Evolutionary conservation across 2,797 vertebrate genomes (phyloP), one percentile per base, ranked within the genome.

Genomic region (Rhinella marina): DNA sequence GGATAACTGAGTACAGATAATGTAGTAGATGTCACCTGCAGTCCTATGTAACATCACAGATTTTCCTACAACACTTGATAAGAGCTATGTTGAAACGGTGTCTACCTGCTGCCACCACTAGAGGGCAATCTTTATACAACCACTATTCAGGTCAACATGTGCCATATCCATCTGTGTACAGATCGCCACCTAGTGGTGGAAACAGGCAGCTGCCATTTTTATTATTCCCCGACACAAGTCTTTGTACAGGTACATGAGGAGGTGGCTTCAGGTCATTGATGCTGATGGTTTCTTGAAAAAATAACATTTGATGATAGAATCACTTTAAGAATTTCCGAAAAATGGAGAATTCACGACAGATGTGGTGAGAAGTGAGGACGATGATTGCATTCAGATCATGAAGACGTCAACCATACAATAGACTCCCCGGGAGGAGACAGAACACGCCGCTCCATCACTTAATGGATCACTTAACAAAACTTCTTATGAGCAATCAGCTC

Each of bases 401-500:
- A 62, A 48, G 32, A 32, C 19, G 25, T 32, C 10, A 82, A 48
- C 16, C 4, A 12, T 13, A 50, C 41, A 50, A 50, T 50, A 75
- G 72, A 50, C 23, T 68, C 62, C 62, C 13, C 64, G 14, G 64
- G 81, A 29, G 81, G 25, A 70, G 54, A 82, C 25, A 27, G 48
- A 68, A 82, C 62, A 9, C 13, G 68, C 50, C 66, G 81, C 41
- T 68, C 81, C 17, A 6, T 9, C 17, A 17, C 19, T 54, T 82
- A 68, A 68, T 70, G 81, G 81, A 82, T 70, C 81, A 83, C 81
- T 83, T 83, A 82, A 29, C 61, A 25, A 54, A 70, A 50, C 64
- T 19, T 27, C 59, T 59, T 29, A 61, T 61, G 50, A 82, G 14
- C 62, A 54, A 56, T 70, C 81, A 54, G 16, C 81, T 10, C 64